Percentiles rank a stretch among this genome's conserved stretches.
These are phyloP conservation scores for Dinoponera quadriceps DNA, from an alignment of 1,140 invertebrate genomes.

Conservation along the genomic window DNA sequence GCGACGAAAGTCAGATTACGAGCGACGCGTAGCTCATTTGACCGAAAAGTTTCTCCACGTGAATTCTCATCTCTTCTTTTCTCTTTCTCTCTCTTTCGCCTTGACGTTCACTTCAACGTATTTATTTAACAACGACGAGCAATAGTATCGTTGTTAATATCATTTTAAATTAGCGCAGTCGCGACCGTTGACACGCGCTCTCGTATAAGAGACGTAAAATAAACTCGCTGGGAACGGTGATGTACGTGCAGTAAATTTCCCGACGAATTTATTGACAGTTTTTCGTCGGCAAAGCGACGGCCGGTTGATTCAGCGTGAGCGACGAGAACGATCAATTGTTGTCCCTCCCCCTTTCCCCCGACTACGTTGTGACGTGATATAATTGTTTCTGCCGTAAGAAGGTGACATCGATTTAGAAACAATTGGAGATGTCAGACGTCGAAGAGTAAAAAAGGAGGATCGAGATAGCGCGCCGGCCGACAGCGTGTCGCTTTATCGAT, in stretches of 20 bases:
- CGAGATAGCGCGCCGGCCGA: conserved; percentile 30
- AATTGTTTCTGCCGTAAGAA: conserved; percentile 62
- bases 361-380: conserved; percentile 55
- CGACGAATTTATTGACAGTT: conserved; percentile 5
- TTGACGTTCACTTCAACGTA: no score
- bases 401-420: conserved; percentile 64
- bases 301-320: background rate
- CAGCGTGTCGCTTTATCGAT: conserved; percentile 43
- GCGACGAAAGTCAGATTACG: background rate
- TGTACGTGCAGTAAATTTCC: no score
- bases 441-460: conserved; percentile 20
- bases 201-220: no score
- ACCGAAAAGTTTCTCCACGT: background rate
- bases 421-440: conserved; percentile 58
- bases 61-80: background rate
- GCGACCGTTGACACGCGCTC: no score
- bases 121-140: no score
- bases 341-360: background rate
- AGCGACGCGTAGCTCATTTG: background rate
- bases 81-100: no score
- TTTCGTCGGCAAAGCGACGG: background rate
- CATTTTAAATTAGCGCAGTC: no score
- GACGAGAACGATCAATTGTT: conserved; percentile 44
- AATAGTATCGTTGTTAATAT: no score
- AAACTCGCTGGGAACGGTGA: no score